A percentile compares a stretch with the other conserved stretches of the same genome.
phyloP scores from a whole-genome alignment of 2,113 vertebrate genomes.

The Macquaria ambigua region DNA sequence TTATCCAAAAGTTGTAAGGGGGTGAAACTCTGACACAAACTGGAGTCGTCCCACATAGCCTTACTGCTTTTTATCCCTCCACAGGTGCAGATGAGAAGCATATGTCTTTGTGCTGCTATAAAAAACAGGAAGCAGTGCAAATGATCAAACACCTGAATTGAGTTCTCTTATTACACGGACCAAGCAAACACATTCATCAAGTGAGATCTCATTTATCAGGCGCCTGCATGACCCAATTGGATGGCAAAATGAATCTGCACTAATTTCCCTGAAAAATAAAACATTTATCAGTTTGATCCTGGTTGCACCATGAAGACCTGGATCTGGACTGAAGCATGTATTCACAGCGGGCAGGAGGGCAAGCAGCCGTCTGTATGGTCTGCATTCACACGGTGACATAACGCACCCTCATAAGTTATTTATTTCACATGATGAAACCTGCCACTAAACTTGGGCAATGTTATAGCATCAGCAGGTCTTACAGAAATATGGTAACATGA shows the following conservation, averaged over 20 bases:
- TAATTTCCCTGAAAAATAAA: conserved; percentile 46
- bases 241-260: conserved; percentile 26
- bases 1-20: conserved; percentile 26
- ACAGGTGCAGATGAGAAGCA: background rate
- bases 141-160: background rate
- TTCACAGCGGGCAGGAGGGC: background rate
- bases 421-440: conserved; percentile 38
- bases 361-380: background rate
- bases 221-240: conserved; percentile 38
- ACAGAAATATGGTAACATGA: conserved; percentile 7
- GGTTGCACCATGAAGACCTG: background rate
- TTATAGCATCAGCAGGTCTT: background rate
- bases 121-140: conserved; percentile 9
- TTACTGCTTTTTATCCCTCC: background rate
- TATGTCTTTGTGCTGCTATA: conserved; percentile 11
- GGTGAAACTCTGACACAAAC: conserved; percentile 27
- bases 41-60: conserved; percentile 33
- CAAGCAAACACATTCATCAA: conserved; percentile 42
- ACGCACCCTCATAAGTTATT: background rate
- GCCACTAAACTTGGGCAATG: conserved; percentile 24
- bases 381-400: background rate
- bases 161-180: conserved; percentile 26
- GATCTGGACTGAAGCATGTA: background rate
- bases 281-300: conserved; percentile 45
- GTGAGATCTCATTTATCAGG: conserved; percentile 43